Evolutionary conservation across 2,888 invertebrate species (phyloP).

Genomic region (Scaeva pyrastri): DNA sequence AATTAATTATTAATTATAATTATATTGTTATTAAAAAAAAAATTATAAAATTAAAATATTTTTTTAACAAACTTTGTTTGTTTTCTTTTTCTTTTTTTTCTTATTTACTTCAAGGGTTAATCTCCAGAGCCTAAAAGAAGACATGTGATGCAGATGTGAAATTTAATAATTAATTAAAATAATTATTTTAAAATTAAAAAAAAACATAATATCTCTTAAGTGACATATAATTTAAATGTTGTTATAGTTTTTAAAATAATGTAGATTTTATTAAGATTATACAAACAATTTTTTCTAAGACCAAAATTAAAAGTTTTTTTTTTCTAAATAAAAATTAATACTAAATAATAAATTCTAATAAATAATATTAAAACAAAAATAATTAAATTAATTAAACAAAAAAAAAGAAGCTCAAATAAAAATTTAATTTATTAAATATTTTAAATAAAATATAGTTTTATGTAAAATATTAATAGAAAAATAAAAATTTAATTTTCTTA

Average conservation of each 20-base stretch:
- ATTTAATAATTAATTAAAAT: not conserved
- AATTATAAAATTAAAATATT: not conserved
- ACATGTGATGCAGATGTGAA: slow-evolving; percentile 56
- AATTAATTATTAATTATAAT: not conserved
- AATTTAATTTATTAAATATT: slow-evolving; percentile 6
- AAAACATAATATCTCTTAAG: not conserved
- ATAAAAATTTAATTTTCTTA: slow-evolving; percentile 10
- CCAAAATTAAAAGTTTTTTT: not conserved
- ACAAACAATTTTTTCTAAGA: slow-evolving; percentile 26
- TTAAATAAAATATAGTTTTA: not conserved
- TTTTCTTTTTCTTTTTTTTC: not conserved
- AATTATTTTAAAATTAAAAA: not conserved
- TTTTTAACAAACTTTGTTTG: not conserved
- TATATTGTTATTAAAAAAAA: not conserved
- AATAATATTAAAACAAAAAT: not conserved
- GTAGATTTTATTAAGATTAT: slow-evolving; percentile 32
- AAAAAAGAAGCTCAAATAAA: slow-evolving; percentile 6
- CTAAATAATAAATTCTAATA: not conserved
- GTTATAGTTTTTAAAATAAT: not conserved
- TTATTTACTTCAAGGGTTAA: slow-evolving; percentile 65
- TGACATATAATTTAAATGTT: no score
- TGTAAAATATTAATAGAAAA: not conserved
- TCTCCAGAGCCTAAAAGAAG: slow-evolving; percentile 59
- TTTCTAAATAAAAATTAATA: not conserved
- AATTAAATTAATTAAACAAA: not conserved